These are phyloP conservation scores for Leptinotarsa tumamoca DNA, from an alignment of 2,888 invertebrate species.

Conservation along the genomic window DNA sequence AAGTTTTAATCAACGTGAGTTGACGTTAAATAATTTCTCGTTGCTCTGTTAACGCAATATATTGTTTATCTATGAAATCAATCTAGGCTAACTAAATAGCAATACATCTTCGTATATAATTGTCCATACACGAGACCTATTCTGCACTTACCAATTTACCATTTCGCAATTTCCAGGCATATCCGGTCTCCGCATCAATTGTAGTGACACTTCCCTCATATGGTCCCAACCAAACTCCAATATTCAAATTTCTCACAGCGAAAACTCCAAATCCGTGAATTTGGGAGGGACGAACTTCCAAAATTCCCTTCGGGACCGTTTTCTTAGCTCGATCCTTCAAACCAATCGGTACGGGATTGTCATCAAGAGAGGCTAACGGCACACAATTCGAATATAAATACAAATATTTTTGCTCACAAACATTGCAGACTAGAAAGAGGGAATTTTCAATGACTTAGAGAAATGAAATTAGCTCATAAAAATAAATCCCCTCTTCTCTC, in stretches of 20 bases:
- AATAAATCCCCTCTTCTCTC: too few species aligned
- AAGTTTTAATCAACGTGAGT: too few species aligned
- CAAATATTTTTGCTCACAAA: constrained; percentile 45
- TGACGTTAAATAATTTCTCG: too few species aligned
- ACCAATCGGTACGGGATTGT: constrained; percentile 43
- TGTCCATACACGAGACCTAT: neutral
- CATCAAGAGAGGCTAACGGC: constrained; percentile 39
- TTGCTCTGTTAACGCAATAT: too few species aligned
- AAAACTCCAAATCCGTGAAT: constrained; percentile 54
- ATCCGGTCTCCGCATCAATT: constrained; percentile 42
- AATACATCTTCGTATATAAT: constrained; percentile 30
- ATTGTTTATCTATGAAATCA: too few species aligned
- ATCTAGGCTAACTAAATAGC: too few species aligned
- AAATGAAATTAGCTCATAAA: too few species aligned
- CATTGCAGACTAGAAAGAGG: constrained; percentile 46
- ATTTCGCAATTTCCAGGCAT: constrained; percentile 50
- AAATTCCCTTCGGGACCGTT: constrained; percentile 47
- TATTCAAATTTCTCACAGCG: constrained; percentile 41
- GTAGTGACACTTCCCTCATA: constrained; percentile 50
- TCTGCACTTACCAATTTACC: constrained; percentile 43
- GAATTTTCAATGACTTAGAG: too few species aligned
- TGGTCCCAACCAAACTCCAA: constrained; percentile 52
- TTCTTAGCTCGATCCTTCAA: constrained; percentile 46
- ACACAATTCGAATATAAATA: constrained; percentile 49
- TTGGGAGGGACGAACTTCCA: constrained; percentile 46